phyloP scores from a whole-genome alignment of 2,888 invertebrate species.

The Chironomus riparius region DNA sequence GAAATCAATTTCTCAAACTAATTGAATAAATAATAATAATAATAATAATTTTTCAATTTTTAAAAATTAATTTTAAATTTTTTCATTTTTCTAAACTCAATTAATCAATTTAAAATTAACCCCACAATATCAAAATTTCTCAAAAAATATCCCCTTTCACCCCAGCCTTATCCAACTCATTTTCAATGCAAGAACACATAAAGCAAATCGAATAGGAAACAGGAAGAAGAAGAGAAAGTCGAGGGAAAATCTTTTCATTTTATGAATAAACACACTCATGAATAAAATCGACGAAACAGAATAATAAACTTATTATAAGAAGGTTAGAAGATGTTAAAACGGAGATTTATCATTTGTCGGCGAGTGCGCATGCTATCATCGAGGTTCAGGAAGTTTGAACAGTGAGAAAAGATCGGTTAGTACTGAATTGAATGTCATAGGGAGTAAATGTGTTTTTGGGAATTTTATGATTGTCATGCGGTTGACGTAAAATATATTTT shows the following conservation, averaged over 20 bases:
- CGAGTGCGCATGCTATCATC: constrained; percentile 4
- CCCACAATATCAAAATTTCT: too few relatives aligned
- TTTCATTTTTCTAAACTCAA: too few relatives aligned
- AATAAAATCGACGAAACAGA: constrained; percentile 20
- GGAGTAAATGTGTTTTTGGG: background rate
- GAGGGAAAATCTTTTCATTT: constrained; percentile 18
- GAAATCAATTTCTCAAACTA: too few relatives aligned
- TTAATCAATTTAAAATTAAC: too few relatives aligned
- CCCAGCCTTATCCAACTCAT: too few relatives aligned
- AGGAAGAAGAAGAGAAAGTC: background rate
- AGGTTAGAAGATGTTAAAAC: constrained; percentile 10
- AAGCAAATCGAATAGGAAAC: too few relatives aligned
- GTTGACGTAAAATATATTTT: background rate
- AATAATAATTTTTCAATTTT: too few relatives aligned
- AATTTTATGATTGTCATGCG: background rate
- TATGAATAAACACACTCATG: constrained; percentile 23
- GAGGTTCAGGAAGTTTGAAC: background rate
- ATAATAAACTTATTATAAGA: constrained; percentile 12
- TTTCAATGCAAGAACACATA: too few relatives aligned
- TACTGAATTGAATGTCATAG: background rate
- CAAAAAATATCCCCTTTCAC: too few relatives aligned
- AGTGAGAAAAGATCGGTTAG: background rate
- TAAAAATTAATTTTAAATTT: too few relatives aligned
- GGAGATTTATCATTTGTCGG: background rate
- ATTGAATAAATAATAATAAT: too few relatives aligned